Evolutionary conservation across 1,140 invertebrate genomes (phyloP).

Genomic region (Mercenaria mercenaria): DNA sequence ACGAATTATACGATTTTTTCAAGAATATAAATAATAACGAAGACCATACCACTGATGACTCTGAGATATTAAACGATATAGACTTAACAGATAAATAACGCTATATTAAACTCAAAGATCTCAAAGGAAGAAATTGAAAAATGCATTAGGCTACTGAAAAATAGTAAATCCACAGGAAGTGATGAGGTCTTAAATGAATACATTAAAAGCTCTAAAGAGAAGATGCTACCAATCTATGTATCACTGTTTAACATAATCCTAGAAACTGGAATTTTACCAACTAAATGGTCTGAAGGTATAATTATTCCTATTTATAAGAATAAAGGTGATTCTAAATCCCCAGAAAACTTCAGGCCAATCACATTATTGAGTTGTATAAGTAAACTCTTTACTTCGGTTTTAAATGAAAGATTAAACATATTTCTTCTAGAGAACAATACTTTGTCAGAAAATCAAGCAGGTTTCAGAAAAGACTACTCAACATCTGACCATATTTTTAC

Average conservation of each 20-base stretch:
- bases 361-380: no score
- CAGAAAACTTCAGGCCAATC: not conserved
- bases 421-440: not conserved
- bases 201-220: not conserved
- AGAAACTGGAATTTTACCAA: not conserved
- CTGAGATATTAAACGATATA: no score
- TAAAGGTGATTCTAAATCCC: not conserved
- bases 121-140: not conserved
- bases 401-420: constrained; percentile 19
- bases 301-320: constrained; percentile 15
- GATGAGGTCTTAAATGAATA: not conserved
- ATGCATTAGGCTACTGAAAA: not conserved
- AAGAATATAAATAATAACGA: no score
- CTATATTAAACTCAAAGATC: not conserved
- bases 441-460: not conserved
- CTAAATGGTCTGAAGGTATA: not conserved
- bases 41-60: no score
- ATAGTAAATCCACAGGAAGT: not conserved
- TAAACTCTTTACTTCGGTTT: not conserved
- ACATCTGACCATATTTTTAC: no score
- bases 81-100: no score
- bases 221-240: not conserved
- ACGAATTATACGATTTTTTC: no score
- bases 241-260: not conserved
- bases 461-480: no score